Conservation (phyloP, 1,140 invertebrate genomes). For the Drosophila aff. region DNA sequence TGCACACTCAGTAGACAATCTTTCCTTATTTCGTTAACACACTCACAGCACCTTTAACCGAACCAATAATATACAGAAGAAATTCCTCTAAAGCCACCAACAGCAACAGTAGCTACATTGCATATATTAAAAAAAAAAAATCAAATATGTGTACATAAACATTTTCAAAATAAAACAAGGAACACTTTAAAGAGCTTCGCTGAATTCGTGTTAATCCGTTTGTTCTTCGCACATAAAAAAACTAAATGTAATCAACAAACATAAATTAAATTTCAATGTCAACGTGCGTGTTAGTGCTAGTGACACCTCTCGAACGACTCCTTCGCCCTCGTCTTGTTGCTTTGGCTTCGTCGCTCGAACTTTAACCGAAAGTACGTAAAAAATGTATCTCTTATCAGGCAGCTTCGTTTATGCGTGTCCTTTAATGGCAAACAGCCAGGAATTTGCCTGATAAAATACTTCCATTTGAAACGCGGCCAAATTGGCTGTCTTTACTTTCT, state of each 20-base stretch:
- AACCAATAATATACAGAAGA: slow-evolving; percentile 59
- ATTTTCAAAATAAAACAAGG: slow-evolving; percentile 1
- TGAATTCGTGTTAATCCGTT: slow-evolving; percentile 16
- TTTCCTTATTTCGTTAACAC: slow-evolving; percentile 84
- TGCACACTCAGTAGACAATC: slow-evolving; percentile 81
- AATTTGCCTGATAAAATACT: slow-evolving; percentile 54
- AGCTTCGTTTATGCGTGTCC: slow-evolving; percentile 66
- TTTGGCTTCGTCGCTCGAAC: slow-evolving; percentile 48
- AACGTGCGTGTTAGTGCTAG: slow-evolving; percentile 62
- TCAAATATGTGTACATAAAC: slow-evolving; percentile 26
- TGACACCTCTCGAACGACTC: slow-evolving; percentile 15
- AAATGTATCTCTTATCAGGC: slow-evolving; percentile 81
- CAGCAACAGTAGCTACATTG: slow-evolving; percentile 45
- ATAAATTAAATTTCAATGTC: slow-evolving; percentile 29
- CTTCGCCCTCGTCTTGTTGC: slow-evolving; percentile 47
- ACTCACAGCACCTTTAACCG: slow-evolving; percentile 62
- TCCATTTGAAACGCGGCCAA: slow-evolving; percentile 26
- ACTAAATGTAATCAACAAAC: slow-evolving; percentile 33
- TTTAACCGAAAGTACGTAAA: slow-evolving; percentile 73
- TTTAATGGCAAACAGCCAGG: slow-evolving; percentile 38
- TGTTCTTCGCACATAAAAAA: slow-evolving; percentile 20
- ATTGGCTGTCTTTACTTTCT: slow-evolving; percentile 43
- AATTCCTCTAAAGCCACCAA: slow-evolving; percentile 46
- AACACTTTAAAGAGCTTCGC: slow-evolving; percentile 25
- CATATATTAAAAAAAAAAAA: slow-evolving; percentile 3